phyloP scores from a whole-genome alignment of 53 echinoderm and acorn worm genomes.

The Temnopleurus reevesii region DNA sequence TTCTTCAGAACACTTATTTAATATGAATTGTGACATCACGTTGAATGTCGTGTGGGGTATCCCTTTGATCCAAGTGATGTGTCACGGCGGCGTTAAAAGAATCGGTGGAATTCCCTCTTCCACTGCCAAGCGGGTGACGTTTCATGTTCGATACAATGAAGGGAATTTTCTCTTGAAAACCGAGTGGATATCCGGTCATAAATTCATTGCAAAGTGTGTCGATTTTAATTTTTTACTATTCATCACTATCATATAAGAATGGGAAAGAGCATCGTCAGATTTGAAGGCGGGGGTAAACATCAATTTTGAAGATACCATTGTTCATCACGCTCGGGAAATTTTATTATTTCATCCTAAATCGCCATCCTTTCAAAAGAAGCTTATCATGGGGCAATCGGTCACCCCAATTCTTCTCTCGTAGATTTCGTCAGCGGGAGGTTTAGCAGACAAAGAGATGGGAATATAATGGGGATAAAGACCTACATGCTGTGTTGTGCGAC shows the following conservation, averaged over 20 bases:
- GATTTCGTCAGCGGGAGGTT: background rate
- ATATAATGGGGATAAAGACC: background rate
- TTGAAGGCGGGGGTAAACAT: background rate
- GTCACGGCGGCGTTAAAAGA: too few species aligned
- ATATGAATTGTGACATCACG: background rate
- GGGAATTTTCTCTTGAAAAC: background rate
- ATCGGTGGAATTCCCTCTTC: background rate
- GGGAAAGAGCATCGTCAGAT: background rate
- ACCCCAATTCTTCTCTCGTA: background rate
- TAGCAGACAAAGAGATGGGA: background rate
- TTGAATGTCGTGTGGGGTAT: background rate
- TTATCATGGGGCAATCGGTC: background rate
- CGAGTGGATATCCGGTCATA: too few species aligned
- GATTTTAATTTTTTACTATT: background rate
- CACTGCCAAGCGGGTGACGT: background rate
- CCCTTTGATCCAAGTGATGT: too few species aligned
- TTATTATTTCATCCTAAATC: background rate
- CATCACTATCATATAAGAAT: background rate
- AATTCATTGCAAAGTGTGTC: too few species aligned
- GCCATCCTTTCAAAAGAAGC: background rate
- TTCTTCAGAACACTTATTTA: background rate
- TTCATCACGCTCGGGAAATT: background rate
- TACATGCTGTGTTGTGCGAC: background rate
- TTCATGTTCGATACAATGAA: background rate
- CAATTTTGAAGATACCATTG: background rate